Base-by-base conservation (phyloP, 30 jellyfish, hydroid and myxozoan genomes). In the Aurelia sp. region DNA sequence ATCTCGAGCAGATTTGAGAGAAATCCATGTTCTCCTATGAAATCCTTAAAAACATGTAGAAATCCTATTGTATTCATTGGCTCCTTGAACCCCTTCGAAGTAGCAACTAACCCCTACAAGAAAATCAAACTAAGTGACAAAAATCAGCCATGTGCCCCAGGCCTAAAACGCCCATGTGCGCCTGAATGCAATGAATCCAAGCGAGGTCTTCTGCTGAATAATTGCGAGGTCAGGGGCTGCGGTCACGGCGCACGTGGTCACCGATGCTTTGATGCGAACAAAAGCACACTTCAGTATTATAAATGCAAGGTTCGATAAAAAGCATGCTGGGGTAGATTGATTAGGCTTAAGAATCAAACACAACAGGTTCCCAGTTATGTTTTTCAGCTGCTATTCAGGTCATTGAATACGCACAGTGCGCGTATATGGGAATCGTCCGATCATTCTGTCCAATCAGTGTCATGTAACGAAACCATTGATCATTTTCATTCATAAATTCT, bases 291-390 rank as follows among this genome's bases (percentile, higher is more conserved):
- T 65, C 62, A 38, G 50, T 38, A 38, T 38, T 38, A 38, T 38
- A 38, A 38, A 38, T 38, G 50, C 50, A 38, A 38, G 50, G 3
- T 38, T 38, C 9, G 50, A 38, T 38, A 38, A 38, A 38, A 30
- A 40, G 19, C 80, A 47, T 21, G 89, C 80, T n/a, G 67, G 18
- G 89, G n/a, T 12, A 60, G 55, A 78, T 35, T 60, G 79, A 60
- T 16, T 19, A 52, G 24, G 70, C 5, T 7, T 60, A 53, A 55
- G 87, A 78, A 78, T 63, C 60, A 48, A 63, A n/a, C 89, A 47
- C 89, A 63, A 69, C 89, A 63, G 89, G 89, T 63, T 61, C 70
- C 71, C 24, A 20, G 41, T 9, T 17, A 53, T 78, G 76, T 78
- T 78, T 58, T 63, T 55, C 80, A 63, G 89, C 89, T 78, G 80